A percentile compares a stretch with the other conserved stretches of the same genome.
Conservation (phyloP, 2,113 vertebrate species). For the Hippocampus mohnikei region DNA sequence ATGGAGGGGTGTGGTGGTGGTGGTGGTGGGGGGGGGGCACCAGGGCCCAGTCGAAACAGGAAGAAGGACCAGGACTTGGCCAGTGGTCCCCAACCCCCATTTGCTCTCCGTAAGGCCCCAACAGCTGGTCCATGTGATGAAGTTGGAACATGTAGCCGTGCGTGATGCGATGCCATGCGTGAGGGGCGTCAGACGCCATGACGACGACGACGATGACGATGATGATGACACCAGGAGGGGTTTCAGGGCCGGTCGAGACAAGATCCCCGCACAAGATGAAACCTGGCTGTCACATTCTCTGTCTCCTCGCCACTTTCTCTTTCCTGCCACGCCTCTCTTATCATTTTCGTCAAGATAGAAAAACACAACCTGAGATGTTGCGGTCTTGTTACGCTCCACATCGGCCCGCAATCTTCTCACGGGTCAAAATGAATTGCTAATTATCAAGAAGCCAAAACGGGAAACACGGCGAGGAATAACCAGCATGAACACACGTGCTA, state of each 20-base stretch:
- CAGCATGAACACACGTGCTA: background rate
- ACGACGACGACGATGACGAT: background rate
- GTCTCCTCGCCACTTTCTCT: constrained; percentile 47
- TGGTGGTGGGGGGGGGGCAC: constrained; percentile 21
- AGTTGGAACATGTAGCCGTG: constrained; percentile 37
- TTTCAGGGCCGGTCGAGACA: constrained; percentile 64
- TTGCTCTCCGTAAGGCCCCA: constrained; percentile 39
- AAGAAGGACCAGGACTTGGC: constrained; percentile 42
- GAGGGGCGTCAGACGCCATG: constrained; percentile 29
- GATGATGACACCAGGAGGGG: constrained; percentile 34
- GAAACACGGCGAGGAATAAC: background rate
- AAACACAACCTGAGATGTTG: too few relatives aligned
- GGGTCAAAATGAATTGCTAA: too few relatives aligned
- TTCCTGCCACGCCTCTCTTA: constrained; percentile 31
- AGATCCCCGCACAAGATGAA: constrained; percentile 61
- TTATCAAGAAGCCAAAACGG: too few relatives aligned
- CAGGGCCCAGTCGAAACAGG: constrained; percentile 40
- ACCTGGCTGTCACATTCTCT: constrained; percentile 31
- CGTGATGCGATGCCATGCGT: constrained; percentile 37
- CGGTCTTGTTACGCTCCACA: background rate
- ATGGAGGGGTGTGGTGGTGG: too few relatives aligned
- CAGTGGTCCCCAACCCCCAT: constrained; percentile 45
- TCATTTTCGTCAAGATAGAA: constrained; percentile 18
- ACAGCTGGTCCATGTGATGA: constrained; percentile 50
- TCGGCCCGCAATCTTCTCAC: too few relatives aligned